Percentiles rank a stretch among this genome's conserved stretches.
These are phyloP conservation scores for Trachelus stipa DNA, from an alignment of 2,888 invertebrate genomes.

Conservation along the genomic window DNA sequence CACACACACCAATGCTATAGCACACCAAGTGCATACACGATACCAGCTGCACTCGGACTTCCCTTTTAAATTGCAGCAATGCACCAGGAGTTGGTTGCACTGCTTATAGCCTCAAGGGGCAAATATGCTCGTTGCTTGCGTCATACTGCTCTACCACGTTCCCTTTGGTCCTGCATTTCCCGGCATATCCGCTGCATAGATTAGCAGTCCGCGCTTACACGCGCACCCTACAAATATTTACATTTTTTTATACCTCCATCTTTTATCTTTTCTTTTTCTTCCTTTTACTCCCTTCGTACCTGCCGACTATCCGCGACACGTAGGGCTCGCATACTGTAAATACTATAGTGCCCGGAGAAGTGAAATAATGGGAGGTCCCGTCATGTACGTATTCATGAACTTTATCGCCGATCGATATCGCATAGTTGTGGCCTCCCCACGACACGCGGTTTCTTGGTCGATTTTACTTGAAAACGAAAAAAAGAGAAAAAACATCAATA, in stretches of 20 bases:
- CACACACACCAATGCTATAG: too few species aligned
- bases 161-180: constrained; percentile 4
- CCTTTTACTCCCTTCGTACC: not conserved
- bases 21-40: too few species aligned
- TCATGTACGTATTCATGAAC: constrained; percentile 25
- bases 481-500: not conserved
- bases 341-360: constrained; percentile 15
- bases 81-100: too few species aligned
- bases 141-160: constrained; percentile 16
- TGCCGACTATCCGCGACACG: too few species aligned
- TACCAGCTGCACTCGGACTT: too few species aligned
- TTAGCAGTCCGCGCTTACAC: constrained; percentile 12
- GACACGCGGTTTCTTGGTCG: too few species aligned
- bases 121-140: too few species aligned
- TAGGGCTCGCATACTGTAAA: not conserved
- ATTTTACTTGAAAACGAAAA: too few species aligned
- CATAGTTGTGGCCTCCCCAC: not conserved
- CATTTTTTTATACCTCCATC: not conserved
- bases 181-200: constrained; percentile 18
- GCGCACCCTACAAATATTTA: not conserved
- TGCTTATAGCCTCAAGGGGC: too few species aligned
- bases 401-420: not conserved
- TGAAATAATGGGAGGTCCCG: constrained; percentile 18
- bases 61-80: too few species aligned
- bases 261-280: not conserved